Conservation (phyloP, 2,888 invertebrate species). For the Cataglyphis cursor region DNA sequence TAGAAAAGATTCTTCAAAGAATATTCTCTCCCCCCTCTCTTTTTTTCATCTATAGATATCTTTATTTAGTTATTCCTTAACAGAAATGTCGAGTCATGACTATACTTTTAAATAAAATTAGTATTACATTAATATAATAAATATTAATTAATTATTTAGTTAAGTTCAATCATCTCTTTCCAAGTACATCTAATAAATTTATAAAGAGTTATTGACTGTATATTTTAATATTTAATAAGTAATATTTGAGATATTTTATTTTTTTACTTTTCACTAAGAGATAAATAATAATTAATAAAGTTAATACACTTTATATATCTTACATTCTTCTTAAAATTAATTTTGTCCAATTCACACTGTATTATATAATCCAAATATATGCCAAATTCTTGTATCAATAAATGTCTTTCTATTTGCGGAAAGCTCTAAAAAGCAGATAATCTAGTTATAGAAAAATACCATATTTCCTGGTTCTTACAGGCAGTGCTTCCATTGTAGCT, state of each 20-base stretch:
- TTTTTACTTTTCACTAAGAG: background rate
- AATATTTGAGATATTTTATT: background rate
- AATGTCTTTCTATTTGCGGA: background rate
- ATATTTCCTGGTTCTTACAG: background rate
- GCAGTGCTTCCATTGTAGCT: conserved; percentile 4
- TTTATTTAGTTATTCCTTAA: background rate
- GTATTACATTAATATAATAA: background rate
- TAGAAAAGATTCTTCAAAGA: background rate
- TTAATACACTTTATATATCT: background rate
- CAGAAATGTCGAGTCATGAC: background rate
- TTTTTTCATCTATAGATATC: background rate
- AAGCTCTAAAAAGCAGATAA: background rate
- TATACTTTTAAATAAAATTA: background rate
- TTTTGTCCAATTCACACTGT: background rate
- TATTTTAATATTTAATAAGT: background rate
- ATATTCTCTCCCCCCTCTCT: background rate
- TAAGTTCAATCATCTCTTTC: background rate
- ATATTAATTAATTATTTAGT: background rate
- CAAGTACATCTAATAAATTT: background rate
- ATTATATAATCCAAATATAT: background rate
- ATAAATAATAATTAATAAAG: background rate
- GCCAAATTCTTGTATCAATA: background rate
- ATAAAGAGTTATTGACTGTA: background rate
- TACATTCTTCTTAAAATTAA: background rate
- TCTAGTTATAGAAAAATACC: background rate